A percentile compares a stretch with the other conserved stretches of the same genome.
These are phyloP conservation scores for Acanthornis magna DNA, from an alignment of 2,797 vertebrate species.

Conservation along the genomic window DNA sequence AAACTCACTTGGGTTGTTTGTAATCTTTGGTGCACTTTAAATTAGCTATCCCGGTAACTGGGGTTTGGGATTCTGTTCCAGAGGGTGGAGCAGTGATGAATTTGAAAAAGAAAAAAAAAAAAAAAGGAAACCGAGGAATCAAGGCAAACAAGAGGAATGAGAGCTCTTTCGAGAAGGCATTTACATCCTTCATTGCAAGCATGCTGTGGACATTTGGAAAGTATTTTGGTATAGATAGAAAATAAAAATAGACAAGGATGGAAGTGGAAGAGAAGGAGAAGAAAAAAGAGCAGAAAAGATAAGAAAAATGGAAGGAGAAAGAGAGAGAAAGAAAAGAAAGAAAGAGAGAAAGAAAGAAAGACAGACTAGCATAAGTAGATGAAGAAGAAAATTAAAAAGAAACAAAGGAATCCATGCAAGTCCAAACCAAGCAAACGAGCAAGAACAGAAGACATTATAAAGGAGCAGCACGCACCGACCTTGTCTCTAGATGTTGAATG, in stretches of 20 bases:
- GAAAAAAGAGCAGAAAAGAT: no score
- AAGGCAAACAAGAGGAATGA: not conserved
- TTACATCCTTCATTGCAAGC: not conserved
- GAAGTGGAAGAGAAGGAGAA: not conserved
- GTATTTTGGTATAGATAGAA: not conserved
- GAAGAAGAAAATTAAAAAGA: not conserved
- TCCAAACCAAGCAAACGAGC: not conserved
- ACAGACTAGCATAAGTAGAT: no score
- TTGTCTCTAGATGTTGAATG: not conserved
- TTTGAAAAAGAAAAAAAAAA: not conserved
- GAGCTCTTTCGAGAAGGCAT: not conserved
- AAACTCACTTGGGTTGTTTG: not conserved
- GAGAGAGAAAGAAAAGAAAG: no score
- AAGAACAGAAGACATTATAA: not conserved
- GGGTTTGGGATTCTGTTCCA: not conserved
- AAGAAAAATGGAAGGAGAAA: not conserved
- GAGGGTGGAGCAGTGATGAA: not conserved
- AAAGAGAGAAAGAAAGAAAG: not conserved
- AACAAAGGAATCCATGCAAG: not conserved
- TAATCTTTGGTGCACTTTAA: not conserved
- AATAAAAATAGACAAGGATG: not conserved
- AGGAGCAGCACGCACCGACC: fast-evolving
- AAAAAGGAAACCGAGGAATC: no score
- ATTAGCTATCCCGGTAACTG: not conserved
- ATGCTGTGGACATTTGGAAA: not conserved